Evolutionary conservation across 2,797 vertebrate genomes (phyloP), one percentile per base, ranked within the genome.

Genomic region (Lacerta viridis): DNA sequence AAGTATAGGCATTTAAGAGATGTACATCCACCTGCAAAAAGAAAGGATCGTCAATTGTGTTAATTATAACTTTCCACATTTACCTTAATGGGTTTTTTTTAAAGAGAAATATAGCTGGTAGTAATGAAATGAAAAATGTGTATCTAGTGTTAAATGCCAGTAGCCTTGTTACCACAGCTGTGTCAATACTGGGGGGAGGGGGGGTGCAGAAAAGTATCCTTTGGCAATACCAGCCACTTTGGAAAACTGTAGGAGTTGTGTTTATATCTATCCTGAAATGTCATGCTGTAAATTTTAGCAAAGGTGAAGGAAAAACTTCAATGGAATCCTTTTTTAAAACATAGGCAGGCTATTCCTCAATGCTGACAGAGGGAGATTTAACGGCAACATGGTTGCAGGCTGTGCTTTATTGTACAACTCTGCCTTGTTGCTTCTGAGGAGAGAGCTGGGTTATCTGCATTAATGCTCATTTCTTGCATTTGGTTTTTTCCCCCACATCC

Each of bases 131-230:
- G 85, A 80, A 15, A 77, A 41, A 69, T 84, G 18, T 69, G 71
- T 90, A 83, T 43, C 39, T 81, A 91, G 87, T 83, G 36, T 92
- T 93, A 90, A 90, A 90, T 91, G 90, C 72, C 88, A 87, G 93
- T 88, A 94, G 88, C 92, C 93, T 94, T 92, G 90, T 94, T 94
- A 94, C 90, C 72, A 87, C 93, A 96, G 91, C 95, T 95, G 93
- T 95, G 91, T 96, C 93, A 96, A 93, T 93, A 95, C 4, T 75
- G 43, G 9, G n/a, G 7, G 41, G 10, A 8, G 10, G 33, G 29
- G 0, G n/a, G 88, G 17, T 9, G 6, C 1, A 39, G 43, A 94
- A 84, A 92, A 95, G 85, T 95, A 85, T 92, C 93, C 88, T 90
- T 94, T 94, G 95, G 91, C 89, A 94, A 15, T 71, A 6, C 7